phyloP scores from a whole-genome alignment of 1,140 invertebrate genomes.

The Eciton burchellii region DNA sequence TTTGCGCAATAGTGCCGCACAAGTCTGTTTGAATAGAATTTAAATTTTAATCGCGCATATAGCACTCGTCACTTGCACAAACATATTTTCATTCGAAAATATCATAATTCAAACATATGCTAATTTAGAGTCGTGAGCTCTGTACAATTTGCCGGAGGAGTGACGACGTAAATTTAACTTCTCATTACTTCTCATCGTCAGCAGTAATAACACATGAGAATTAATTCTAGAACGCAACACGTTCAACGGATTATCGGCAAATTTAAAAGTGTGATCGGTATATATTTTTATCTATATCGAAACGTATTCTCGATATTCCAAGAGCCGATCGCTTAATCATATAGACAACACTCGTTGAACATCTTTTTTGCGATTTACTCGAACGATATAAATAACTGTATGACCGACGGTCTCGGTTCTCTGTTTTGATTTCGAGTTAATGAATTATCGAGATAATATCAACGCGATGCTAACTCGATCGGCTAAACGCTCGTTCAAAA shows the following conservation, averaged over 20 bases:
- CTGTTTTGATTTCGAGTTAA: not conserved
- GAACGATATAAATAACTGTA: not conserved
- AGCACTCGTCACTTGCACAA: conserved; percentile 28
- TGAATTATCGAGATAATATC: no score
- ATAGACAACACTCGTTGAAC: not conserved
- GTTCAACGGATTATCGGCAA: not conserved
- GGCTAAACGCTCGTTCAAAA: conserved; percentile 23
- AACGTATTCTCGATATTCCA: not conserved
- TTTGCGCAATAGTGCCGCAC: not conserved
- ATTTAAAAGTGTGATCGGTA: not conserved
- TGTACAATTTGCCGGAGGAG: not conserved
- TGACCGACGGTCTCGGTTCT: not conserved
- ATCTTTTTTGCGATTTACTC: no score
- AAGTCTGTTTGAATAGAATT: not conserved
- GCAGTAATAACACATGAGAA: not conserved
- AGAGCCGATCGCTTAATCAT: not conserved
- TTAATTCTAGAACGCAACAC: conserved; percentile 8
- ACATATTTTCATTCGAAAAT: conserved; percentile 33
- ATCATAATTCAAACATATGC: not conserved
- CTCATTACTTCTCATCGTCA: not conserved
- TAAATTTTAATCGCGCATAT: not conserved
- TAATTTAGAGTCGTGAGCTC: not conserved
- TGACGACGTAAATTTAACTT: conserved; percentile 2
- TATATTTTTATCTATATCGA: not conserved
- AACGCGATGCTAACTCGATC: conserved; percentile 11